Evolutionary conservation across 2,888 invertebrate species (phyloP).

Genomic region (Scaptomyza parva): DNA sequence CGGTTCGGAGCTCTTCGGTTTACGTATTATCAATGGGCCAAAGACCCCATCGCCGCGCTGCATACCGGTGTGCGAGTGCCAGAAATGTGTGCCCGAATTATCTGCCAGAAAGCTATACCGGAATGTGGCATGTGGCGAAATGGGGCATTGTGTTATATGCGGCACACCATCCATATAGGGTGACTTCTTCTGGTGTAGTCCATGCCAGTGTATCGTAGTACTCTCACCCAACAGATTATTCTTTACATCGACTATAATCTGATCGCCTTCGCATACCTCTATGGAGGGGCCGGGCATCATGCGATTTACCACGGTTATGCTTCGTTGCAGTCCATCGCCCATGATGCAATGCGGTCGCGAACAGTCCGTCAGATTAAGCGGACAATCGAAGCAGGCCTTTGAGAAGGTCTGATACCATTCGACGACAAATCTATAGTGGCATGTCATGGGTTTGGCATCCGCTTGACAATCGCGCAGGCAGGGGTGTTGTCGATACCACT

Average conservation of each 20-base stretch:
- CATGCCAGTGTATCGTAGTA: conserved; percentile 97
- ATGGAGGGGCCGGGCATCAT: conserved; percentile 94
- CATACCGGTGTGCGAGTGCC: conserved; percentile 93
- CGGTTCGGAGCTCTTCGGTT: conserved; percentile 88
- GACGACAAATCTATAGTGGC: conserved; percentile 87
- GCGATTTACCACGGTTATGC: conserved; percentile 92
- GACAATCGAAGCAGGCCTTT: conserved; percentile 95
- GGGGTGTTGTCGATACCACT: conserved; percentile 84
- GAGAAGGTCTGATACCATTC: conserved; percentile 95
- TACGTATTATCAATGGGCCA: conserved; percentile 91
- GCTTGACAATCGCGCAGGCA: conserved; percentile 88
- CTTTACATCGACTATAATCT: conserved; percentile 92
- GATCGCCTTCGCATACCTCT: conserved; percentile 95
- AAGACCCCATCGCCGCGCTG: conserved; percentile 94
- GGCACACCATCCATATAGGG: conserved; percentile 97
- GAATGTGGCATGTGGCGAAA: conserved; percentile 90
- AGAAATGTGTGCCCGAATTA: conserved; percentile 93
- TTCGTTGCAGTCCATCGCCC: conserved; percentile 91
- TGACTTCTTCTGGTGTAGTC: conserved; percentile 91
- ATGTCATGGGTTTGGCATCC: conserved; percentile 86
- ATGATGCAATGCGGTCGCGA: conserved; percentile 91
- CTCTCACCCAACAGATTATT: conserved; percentile 92
- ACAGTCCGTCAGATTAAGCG: conserved; percentile 91
- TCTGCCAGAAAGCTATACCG: conserved; percentile 91
- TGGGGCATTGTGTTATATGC: conserved; percentile 93